Percentiles rank a stretch among this genome's conserved stretches.
phyloP scores from a whole-genome alignment of 2,888 invertebrate genomes.

The Therioaphis trifolii region DNA sequence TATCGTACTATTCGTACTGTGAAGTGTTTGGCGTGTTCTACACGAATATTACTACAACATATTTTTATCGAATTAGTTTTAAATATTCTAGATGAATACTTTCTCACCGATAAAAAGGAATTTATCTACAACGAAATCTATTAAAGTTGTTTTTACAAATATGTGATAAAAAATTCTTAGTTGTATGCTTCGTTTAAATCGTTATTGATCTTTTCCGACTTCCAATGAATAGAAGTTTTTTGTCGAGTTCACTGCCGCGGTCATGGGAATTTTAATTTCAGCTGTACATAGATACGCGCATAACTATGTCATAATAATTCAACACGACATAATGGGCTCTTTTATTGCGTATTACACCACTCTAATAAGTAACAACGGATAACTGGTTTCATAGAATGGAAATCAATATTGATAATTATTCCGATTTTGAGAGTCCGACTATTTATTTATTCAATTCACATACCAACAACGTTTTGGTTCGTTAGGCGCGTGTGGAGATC shows the following conservation, averaged over 20 bases:
- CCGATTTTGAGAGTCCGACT: no score
- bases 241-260: not conserved
- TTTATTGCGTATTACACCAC: not conserved
- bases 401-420: no score
- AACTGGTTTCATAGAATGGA: not conserved
- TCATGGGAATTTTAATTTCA: constrained; percentile 1
- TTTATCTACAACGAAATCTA: not conserved
- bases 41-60: not conserved
- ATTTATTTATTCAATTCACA: no score
- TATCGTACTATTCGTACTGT: no score
- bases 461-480: no score
- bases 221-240: not conserved
- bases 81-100: no score
- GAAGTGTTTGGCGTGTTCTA: no score
- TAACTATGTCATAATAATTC: not conserved
- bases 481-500: no score
- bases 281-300: not conserved
- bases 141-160: not conserved
- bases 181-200: no score
- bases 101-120: not conserved
- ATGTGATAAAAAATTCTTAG: not conserved
- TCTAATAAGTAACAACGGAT: not conserved
- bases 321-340: not conserved
- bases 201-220: not conserved
- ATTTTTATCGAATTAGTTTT: not conserved